Evolutionary conservation across 1,140 invertebrate genomes (phyloP).

Genomic region (Cephus cinctus): DNA sequence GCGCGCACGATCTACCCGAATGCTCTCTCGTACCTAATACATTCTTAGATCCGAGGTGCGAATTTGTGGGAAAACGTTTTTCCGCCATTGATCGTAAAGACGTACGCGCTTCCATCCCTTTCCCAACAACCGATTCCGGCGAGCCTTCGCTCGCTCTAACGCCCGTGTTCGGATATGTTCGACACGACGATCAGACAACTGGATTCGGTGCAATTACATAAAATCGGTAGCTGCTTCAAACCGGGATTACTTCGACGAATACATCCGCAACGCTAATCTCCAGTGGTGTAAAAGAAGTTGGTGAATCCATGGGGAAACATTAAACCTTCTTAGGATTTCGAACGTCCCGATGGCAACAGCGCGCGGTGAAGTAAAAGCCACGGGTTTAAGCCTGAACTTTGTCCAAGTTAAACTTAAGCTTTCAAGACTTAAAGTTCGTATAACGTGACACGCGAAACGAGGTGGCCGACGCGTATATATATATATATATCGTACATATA

Average conservation of each 20-base stretch:
- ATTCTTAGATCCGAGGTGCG: slow-evolving; percentile 15
- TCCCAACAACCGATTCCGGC: no score
- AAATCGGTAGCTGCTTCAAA: no score
- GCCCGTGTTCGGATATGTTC: no score
- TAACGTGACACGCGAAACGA: no score
- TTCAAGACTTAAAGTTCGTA: slow-evolving; percentile 43
- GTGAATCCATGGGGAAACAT: slow-evolving; percentile 21
- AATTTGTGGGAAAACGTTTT: slow-evolving; percentile 14
- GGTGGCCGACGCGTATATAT: no score
- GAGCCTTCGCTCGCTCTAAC: no score
- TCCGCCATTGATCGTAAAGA: slow-evolving; percentile 5
- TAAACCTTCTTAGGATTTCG: slow-evolving; percentile 29
- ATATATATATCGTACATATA: no score
- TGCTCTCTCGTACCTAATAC: slow-evolving; percentile 10
- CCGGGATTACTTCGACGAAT: no score
- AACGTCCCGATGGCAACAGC: slow-evolving; percentile 21
- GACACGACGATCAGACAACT: no score
- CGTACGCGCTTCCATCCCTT: not conserved
- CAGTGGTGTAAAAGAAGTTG: not conserved
- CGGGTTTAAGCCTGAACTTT: slow-evolving; percentile 16
- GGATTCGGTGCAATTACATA: no score
- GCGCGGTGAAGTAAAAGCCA: slow-evolving; percentile 6
- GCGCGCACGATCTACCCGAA: not conserved
- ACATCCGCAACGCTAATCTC: no score
- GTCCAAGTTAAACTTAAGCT: slow-evolving; percentile 43